These are phyloP conservation scores for Rhinopithecus roxellana DNA, from an alignment of 2,113 vertebrate species.

Conservation along the genomic window DNA sequence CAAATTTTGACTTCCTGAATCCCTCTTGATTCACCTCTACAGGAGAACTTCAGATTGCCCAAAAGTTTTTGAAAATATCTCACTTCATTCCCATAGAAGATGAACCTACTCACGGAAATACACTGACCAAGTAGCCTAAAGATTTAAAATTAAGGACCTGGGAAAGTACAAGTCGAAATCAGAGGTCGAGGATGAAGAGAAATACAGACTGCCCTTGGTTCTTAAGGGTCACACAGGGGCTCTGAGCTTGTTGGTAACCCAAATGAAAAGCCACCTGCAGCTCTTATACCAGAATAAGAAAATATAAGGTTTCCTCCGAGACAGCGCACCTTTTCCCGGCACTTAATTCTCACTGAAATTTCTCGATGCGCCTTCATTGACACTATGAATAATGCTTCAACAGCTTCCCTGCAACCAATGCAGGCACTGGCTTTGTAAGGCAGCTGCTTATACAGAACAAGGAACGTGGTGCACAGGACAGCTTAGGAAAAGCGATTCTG, in stretches of 20 bases:
- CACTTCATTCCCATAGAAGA: background rate
- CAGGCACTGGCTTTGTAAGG: rapidly evolving
- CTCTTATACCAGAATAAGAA: background rate
- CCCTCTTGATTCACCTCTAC: background rate
- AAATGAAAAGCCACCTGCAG: background rate
- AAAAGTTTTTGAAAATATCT: conserved; percentile 1
- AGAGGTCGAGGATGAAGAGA: background rate
- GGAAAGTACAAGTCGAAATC: background rate
- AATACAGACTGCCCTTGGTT: background rate
- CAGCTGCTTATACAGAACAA: background rate
- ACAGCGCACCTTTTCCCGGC: background rate
- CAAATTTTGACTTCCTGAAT: background rate
- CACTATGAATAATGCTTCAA: background rate
- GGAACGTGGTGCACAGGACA: background rate
- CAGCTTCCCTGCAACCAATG: too few relatives aligned
- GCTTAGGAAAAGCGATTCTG: background rate
- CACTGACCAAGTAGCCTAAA: background rate
- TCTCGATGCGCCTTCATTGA: background rate
- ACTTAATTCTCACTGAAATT: background rate
- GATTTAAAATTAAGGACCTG: background rate
- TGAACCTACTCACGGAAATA: background rate
- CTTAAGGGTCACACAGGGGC: background rate
- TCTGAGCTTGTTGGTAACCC: background rate
- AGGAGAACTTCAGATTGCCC: background rate
- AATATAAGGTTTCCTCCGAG: background rate